Evolutionary conservation across 2,797 vertebrate genomes (phyloP), one percentile per base, ranked within the genome.

Genomic region (Esox masquinongy): DNA sequence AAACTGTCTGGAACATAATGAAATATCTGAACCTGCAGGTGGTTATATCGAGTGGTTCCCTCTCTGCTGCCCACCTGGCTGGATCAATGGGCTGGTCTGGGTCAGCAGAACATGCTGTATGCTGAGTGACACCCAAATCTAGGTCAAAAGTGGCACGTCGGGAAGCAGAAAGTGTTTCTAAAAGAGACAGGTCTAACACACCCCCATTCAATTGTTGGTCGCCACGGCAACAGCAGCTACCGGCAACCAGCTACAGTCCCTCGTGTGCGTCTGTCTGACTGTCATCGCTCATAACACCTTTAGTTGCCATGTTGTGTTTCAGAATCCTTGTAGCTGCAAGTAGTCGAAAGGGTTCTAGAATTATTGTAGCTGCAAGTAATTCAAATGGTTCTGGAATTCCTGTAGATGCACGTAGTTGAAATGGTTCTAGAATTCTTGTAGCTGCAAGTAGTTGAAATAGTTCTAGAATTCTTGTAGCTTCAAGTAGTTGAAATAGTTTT

Each of bases 61-160:
- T 82, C 85, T 75, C 82, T 82, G 78, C 79, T 79, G 76, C 78
- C 61, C 5, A 72, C 76, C 79, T 80, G 77, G 78, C 56, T 6
- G 75, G 86, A 87, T 91, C 78, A 75, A 91, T 88, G 80, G 34
- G 80, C 66, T 51, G 72, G 83, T 90, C 89, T 88, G 88, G 90
- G 88, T 90, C 89, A 50, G 24, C 24, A 83, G 74, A 78, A 80
- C 78, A 34, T 61, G 81, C 75, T 81, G 76, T 4, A 71, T 74
- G 39, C 80, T 81, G 82, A 80, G 5, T 36, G 26, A 83, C 78
- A 73, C 74, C 75, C 79, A 8, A 24, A 26, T 61, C n/a, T 26
- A 24, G 3, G 56, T 11, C 11, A 61, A 24, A 61, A 4, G 22
- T 11, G 22, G n/a, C 22, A 2, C 9, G 9, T 14, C 7, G 11